phyloP scores from a whole-genome alignment of 2,113 vertebrate genomes.

The Notarius quadriscutis region DNA sequence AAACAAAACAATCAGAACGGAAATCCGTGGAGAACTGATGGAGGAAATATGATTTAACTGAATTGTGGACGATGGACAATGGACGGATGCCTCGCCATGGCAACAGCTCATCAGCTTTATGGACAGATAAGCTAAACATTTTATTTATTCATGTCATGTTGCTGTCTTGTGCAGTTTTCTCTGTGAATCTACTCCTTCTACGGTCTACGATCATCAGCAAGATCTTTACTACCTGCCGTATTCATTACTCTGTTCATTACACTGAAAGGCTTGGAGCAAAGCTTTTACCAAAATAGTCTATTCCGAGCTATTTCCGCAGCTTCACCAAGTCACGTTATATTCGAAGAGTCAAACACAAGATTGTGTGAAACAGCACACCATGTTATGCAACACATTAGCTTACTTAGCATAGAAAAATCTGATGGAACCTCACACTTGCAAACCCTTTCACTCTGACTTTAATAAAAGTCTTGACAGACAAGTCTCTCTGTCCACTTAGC shows the following conservation, averaged over 20 bases:
- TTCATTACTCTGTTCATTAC: too few relatives aligned
- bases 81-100: too few relatives aligned
- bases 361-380: neutral
- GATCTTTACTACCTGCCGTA: too few relatives aligned
- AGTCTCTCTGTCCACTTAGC: neutral
- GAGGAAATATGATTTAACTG: too few relatives aligned
- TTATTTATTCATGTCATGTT: neutral
- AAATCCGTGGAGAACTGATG: too few relatives aligned
- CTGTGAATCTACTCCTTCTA: neutral
- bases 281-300: neutral
- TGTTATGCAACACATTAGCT: neutral
- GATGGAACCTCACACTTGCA: neutral
- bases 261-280: neutral
- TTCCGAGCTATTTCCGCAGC: neutral
- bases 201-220: too few relatives aligned
- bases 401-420: neutral
- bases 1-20: too few relatives aligned
- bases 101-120: too few relatives aligned
- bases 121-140: too few relatives aligned
- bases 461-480: neutral
- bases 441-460: neutral
- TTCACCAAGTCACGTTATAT: neutral
- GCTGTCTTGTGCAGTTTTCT: neutral
- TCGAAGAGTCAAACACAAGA: neutral
- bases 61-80: too few relatives aligned